Conservation (phyloP, 2,113 vertebrate genomes). For the Rattus norvegicus region DNA sequence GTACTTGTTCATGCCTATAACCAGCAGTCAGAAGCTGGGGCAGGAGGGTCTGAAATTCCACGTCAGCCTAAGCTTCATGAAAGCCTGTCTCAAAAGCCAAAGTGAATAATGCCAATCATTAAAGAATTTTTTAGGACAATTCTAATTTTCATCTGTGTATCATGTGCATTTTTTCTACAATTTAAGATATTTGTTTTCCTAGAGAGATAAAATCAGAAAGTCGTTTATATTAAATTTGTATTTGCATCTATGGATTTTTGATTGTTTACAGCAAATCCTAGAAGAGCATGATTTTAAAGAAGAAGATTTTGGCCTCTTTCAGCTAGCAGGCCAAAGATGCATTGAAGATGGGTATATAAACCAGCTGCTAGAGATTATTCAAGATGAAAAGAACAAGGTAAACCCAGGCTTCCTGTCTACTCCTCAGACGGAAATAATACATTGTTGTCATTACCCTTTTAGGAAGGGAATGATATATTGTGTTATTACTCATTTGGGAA, state of each 20-base stretch:
- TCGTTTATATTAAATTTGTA: slow-evolving; percentile 28
- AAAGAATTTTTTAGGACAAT: slow-evolving; percentile 48
- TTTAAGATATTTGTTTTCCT: slow-evolving; percentile 32
- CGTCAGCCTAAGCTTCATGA: background rate
- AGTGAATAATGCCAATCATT: background rate
- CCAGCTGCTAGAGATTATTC: slow-evolving; percentile 92
- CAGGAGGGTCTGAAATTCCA: background rate
- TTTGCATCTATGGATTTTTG: slow-evolving; percentile 1
- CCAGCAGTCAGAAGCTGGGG: too few relatives aligned
- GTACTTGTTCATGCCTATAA: background rate
- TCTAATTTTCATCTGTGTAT: slow-evolving; percentile 36
- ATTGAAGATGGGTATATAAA: slow-evolving; percentile 92
- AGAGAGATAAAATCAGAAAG: slow-evolving; percentile 34
- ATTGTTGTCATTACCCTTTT: slow-evolving; percentile 25
- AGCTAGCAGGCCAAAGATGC: slow-evolving; percentile 90
- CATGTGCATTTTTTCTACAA: slow-evolving; percentile 8
- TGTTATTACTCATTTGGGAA: slow-evolving; percentile 40
- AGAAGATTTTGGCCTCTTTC: slow-evolving; percentile 94
- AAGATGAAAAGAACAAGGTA: slow-evolving; percentile 96
- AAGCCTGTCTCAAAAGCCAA: background rate
- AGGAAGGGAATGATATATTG: slow-evolving; percentile 12
- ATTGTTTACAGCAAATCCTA: slow-evolving; percentile 89
- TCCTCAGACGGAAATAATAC: slow-evolving; percentile 34
- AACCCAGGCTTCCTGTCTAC: slow-evolving; percentile 55
- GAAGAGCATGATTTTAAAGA: slow-evolving; percentile 91